Base-by-base conservation (phyloP, 2,888 invertebrate species). In the Diplolepis rosae region DNA sequence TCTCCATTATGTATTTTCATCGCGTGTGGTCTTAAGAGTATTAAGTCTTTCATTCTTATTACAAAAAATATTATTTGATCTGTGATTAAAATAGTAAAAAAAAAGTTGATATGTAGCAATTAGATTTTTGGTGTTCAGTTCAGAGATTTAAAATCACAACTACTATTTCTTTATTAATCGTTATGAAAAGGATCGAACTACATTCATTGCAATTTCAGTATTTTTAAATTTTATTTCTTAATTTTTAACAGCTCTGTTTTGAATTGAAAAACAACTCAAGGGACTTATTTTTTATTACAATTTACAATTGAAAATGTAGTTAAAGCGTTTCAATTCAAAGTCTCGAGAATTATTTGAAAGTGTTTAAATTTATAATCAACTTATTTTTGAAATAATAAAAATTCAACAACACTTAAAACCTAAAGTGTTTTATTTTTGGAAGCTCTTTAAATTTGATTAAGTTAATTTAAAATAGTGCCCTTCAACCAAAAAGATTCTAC, bases 61-160 rank as follows among this genome's bases (percentile, higher is more conserved):
- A 18, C 22, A 48, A 48, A 22, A 48, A 48, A 48, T 11, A 7
- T 48, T 48, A 48, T 35, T 61, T 24, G 5, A 39, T 42, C 2
- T 42, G 61, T 24, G 39, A 61, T 39, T 9, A 61, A 61, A 61
- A 4, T 22, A 39, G 24, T 35, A n/a, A n/a, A 61, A 39, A 13
- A n/a, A 35, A 39, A 39, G 35, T 30, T 61, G 61, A 61, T 61
- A 61, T 61, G 39, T 61, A 48, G 48, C 22, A 24, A 39, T 61
- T 24, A 61, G 61, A 61, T 61, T 39, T 61, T 27, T 13, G 13
- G 39, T 39, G 24, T 61, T 39, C 24, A 61, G 61, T 61, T 61
- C 61, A 4, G 39, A 61, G 7, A 22, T 61, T 22, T 32, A 54
- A 4, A 24, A 32, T 13, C 9, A 39, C 13, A 7, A 61, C 13